phyloP scores from a whole-genome alignment of 2,888 invertebrate genomes.

The Drosophila setosimentum region DNA sequence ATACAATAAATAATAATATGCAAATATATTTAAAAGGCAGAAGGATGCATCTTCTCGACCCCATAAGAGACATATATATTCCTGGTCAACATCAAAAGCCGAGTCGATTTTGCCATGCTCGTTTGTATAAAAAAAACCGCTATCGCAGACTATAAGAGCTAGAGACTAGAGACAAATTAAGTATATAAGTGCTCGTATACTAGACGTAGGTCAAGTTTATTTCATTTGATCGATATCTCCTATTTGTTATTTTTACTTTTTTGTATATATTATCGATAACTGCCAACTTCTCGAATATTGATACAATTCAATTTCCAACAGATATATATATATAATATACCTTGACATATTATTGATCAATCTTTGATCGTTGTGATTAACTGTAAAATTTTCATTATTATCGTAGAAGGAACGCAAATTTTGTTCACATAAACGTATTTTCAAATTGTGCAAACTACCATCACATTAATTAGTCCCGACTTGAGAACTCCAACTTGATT shows the following conservation, averaged over 20 bases:
- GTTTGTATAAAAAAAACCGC: neutral
- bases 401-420: neutral
- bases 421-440: neutral
- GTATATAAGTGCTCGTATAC: neutral
- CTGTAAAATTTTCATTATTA: neutral
- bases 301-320: neutral
- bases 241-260: neutral
- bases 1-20: too few relatives aligned
- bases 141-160: neutral
- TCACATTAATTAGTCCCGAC: neutral
- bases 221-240: neutral
- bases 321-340: neutral
- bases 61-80: neutral
- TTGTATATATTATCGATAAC: neutral
- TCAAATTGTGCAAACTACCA: neutral
- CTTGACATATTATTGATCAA: neutral
- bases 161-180: neutral
- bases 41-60: neutral
- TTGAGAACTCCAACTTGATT: neutral
- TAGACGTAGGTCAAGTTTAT: neutral
- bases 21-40: too few relatives aligned
- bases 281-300: neutral
- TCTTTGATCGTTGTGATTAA: neutral
- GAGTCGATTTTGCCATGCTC: too few relatives aligned
- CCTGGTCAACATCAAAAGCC: neutral